phyloP scores from a whole-genome alignment of 2,888 invertebrate species.

The Agrochola lota region DNA sequence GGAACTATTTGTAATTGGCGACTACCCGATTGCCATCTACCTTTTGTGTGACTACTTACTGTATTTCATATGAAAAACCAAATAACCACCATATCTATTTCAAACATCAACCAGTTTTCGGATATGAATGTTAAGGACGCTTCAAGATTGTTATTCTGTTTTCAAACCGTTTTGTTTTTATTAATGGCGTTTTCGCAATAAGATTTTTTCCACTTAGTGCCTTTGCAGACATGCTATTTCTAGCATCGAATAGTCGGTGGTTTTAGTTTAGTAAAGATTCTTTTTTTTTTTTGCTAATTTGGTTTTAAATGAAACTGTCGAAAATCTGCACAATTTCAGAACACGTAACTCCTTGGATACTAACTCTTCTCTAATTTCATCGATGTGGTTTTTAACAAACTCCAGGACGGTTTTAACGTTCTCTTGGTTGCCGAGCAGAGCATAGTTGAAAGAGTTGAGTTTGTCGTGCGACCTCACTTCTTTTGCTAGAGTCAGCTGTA shows the following conservation, averaged over 20 bases:
- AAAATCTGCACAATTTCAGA: background rate
- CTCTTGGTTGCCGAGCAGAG: slow-evolving; percentile 81
- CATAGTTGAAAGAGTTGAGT: slow-evolving; percentile 83
- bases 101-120: background rate
- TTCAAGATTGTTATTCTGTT: background rate
- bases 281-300: too few relatives aligned
- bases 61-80: too few relatives aligned
- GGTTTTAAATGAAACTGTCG: background rate
- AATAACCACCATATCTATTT: background rate
- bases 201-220: background rate
- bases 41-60: background rate
- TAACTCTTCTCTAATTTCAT: slow-evolving; percentile 82
- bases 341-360: slow-evolving; percentile 62
- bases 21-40: background rate
- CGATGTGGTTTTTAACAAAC: slow-evolving; percentile 82
- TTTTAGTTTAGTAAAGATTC: background rate
- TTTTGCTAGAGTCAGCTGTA: slow-evolving; percentile 80
- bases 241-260: background rate
- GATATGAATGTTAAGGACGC: background rate
- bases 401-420: slow-evolving; percentile 79
- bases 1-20: background rate
- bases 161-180: background rate
- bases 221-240: background rate
- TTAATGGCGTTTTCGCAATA: background rate
- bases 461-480: slow-evolving; percentile 85